Conservation (phyloP, 2,113 vertebrate species). For the Opisthocomus hoazin region DNA sequence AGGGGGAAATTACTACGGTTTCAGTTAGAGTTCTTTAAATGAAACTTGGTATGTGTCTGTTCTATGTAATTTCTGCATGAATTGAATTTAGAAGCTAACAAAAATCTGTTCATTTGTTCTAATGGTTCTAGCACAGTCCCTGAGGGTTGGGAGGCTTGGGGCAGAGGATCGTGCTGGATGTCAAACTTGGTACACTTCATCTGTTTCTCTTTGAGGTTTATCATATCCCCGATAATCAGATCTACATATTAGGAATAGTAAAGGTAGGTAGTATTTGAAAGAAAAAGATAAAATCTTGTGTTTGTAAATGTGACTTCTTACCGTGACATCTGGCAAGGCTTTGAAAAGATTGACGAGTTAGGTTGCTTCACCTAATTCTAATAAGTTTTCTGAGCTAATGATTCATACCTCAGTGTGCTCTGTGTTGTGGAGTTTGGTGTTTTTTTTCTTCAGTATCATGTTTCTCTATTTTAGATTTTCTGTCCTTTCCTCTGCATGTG, state of each 20-base stretch:
- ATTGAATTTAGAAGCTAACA: neutral
- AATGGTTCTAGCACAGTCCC: neutral
- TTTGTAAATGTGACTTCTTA: neutral
- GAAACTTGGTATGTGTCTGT: neutral
- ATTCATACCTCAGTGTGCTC: neutral
- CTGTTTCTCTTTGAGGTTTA: neutral
- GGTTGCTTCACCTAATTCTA: neutral
- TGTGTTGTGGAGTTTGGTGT: accelerated
- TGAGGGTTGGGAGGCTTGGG: neutral
- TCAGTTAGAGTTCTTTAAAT: neutral
- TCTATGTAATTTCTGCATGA: neutral
- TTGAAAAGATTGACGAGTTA: neutral
- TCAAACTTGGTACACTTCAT: neutral
- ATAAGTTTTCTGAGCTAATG: neutral
- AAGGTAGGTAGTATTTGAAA: neutral
- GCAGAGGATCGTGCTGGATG: neutral
- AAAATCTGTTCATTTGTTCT: neutral
- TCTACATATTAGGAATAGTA: neutral
- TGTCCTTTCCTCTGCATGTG: neutral
- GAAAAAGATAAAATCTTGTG: neutral
- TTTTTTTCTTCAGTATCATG: neutral
- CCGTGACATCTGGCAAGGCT: neutral
- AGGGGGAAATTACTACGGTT: neutral
- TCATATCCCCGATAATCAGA: neutral
- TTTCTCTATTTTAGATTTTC: neutral